phyloP scores from a whole-genome alignment of 2,113 vertebrate genomes.

The Corvus hawaiiensis region DNA sequence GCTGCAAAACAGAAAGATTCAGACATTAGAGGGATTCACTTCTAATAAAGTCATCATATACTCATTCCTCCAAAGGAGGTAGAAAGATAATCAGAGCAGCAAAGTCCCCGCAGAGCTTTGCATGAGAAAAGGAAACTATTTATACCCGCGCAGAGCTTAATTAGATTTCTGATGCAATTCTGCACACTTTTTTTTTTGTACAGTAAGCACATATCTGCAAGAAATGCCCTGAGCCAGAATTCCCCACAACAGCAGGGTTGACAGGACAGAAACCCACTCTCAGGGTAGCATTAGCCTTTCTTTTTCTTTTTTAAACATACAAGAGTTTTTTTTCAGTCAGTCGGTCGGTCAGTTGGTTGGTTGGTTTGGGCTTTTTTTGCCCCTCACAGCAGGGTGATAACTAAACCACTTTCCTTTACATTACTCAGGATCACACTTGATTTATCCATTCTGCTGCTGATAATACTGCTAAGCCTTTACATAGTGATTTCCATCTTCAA shows the following conservation, averaged over 20 bases:
- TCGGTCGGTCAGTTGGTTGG: not conserved
- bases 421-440: not conserved
- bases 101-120: slow-evolving; percentile 63
- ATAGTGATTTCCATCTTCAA: slow-evolving; percentile 41
- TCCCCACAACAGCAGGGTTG: not conserved
- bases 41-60: slow-evolving; percentile 51
- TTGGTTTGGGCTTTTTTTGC: not conserved
- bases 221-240: not conserved
- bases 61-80: slow-evolving; percentile 49
- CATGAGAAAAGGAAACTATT: slow-evolving; percentile 58
- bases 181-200: not conserved
- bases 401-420: not conserved
- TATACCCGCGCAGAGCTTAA: slow-evolving; percentile 43
- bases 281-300: not conserved
- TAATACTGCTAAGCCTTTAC: slow-evolving; percentile 15
- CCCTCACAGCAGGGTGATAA: not conserved
- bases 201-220: slow-evolving; percentile 28
- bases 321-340: rapidly evolving
- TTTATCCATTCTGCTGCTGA: slow-evolving; percentile 14
- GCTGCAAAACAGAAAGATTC: slow-evolving; percentile 6
- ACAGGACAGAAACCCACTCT: not conserved
- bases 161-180: slow-evolving; percentile 56
- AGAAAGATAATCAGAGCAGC: slow-evolving; percentile 60
- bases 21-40: slow-evolving; percentile 41
- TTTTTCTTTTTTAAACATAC: not conserved